Evolutionary conservation across 1,140 invertebrate genomes (phyloP).

Genomic region (Nasonia vitripennis): DNA sequence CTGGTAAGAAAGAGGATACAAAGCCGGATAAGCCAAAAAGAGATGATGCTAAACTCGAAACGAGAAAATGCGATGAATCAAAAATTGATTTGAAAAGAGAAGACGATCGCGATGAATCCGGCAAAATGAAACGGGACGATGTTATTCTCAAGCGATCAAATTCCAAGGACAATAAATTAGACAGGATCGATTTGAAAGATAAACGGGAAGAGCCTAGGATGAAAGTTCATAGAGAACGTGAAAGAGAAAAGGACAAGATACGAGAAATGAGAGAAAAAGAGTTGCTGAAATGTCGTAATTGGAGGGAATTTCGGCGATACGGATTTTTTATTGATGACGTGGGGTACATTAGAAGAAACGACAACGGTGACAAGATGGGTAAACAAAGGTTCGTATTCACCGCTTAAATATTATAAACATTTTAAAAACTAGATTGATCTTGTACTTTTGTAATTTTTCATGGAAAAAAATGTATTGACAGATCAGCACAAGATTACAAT

Average conservation of each 20-base stretch:
- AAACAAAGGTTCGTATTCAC: conserved; percentile 59
- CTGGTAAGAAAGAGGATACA: conserved; percentile 40
- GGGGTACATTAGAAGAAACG: conserved; percentile 57
- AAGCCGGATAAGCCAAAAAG: conserved; percentile 47
- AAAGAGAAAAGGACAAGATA: conserved; percentile 57
- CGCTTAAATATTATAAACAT: conserved; percentile 27
- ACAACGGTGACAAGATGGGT: conserved; percentile 57
- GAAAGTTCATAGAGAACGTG: conserved; percentile 56
- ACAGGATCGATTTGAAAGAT: conserved; percentile 47
- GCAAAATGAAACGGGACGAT: conserved; percentile 44
- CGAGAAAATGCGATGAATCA: conserved; percentile 21
- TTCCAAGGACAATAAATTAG: conserved; percentile 49
- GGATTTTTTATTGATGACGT: conserved; percentile 63
- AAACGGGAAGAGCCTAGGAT: conserved; percentile 54
- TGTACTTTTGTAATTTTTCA: neutral
- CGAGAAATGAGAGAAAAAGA: conserved; percentile 62
- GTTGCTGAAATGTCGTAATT: conserved; percentile 60
- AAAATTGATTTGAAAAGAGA: conserved; percentile 51
- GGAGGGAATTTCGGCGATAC: conserved; percentile 65
- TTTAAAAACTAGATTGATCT: neutral
- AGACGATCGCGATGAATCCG: conserved; percentile 48
- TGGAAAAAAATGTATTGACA: conserved; percentile 54
- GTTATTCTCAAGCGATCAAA: conserved; percentile 24
- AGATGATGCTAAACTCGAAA: conserved; percentile 32
- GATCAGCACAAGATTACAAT: conserved; percentile 66